Base-by-base conservation (phyloP, 2,113 vertebrate genomes). In the Natator depressus region DNA sequence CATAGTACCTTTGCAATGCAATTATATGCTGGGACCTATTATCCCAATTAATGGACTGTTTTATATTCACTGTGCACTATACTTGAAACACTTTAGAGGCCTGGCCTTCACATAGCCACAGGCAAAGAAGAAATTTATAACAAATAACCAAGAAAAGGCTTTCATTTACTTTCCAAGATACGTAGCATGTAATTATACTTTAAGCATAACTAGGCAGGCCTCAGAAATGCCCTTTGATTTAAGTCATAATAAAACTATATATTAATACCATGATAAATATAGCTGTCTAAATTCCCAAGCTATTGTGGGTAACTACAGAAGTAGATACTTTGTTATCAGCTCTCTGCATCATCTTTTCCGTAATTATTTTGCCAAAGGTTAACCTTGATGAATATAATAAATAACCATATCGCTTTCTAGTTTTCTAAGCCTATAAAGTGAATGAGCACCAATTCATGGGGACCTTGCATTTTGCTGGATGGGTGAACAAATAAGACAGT, bases 31-130 rank as follows among this genome's bases (percentile, higher is more conserved):
- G 98, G 97, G 98, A 98, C 96, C 98, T 98, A 99, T 99, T 99
- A 99, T 99, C 98, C 98, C 98, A 99, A 98, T 99, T 99, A 99
- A 99, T 98, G 98, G 97, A 98, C 98, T 99, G 98, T 98, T 99
- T 99, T 99, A 99, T 98, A 98, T 98, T 99, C 98, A 97, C 93
- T 97, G 93, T 98, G 98, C 97, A 98, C 98, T 98, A 97, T 97
- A 98, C 96, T 97, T 97, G 96, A 98, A 98, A 98, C 96, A 95
- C 97, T 98, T 98, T 97, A 95, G 98, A 98, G 97, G 93, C 85
- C 93, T 97, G 96, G 98, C 94, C 97, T 98, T 98, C 97, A 95
- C 92, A 95, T 98, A 97, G 96, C 97, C 98, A 97, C 88, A 97
- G 97, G 97, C 97, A 97, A 97, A 98, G 96, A 96, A 97, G 90